Base-by-base conservation (phyloP, 2,888 invertebrate genomes). In the Cheilosia impressa region DNA sequence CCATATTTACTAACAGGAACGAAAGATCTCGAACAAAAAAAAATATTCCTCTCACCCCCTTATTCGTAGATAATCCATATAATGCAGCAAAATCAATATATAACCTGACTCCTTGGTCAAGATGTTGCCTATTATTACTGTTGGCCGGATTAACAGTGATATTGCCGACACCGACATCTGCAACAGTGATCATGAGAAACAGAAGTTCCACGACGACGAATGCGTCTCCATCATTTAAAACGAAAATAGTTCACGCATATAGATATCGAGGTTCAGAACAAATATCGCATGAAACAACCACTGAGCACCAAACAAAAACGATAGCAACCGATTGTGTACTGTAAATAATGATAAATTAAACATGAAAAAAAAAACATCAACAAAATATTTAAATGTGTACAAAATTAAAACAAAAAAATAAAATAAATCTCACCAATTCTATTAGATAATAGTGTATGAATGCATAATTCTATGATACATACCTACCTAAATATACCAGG, bases 51-150 rank as follows among this genome's bases (percentile, higher is more conserved):
- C 68, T 81, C 73, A 83, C 87, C 77, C 82, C 79, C 77, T 79
- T 88, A 83, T 89, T 88, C 87, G 87, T 89, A 90, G 90, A 90
- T 89, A 90, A 90, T 88, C 90, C 90, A 57, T 90, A 89, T 87
- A 89, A 88, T 77, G 88, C 89, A 84, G 89, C 84, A 43, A 63
- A 87, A 85, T 83, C 88, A 78, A 75, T 53, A 50, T 71, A 68
- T 58, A 77, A 57, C 53, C 55, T 45, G 66, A 52, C 66, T 52
- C 58, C 85, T 63, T 77, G 72, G 80, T 80, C 83, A 45, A 73
- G 80, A 66, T 77, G 72, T 73, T 83, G 72, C 47, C 53, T 80
- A 31, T 41, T 77, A 27, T 17, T 84, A 17, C 62, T 87, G 10
- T 69, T 84, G 52, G 77, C 80, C 58, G 84, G 73, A 57, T 53